A percentile compares a stretch with the other conserved stretches of the same genome.
phyloP scores from a whole-genome alignment of 2,797 vertebrate genomes.

The Ctenopoma multispine region DNA sequence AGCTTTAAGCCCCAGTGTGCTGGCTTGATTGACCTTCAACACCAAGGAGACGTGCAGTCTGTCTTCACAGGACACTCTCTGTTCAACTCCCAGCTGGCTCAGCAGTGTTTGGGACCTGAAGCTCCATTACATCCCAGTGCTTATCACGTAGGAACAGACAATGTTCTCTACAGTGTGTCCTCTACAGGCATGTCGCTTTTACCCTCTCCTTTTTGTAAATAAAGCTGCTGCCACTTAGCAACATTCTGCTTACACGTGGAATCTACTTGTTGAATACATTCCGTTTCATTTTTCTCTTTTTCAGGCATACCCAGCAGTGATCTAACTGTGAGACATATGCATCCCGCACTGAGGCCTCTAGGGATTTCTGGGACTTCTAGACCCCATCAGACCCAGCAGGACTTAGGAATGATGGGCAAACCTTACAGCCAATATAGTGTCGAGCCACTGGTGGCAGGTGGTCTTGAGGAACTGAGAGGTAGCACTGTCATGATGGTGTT shows the following conservation, averaged over 20 bases:
- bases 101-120: conserved; percentile 83
- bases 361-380: conserved; percentile 67
- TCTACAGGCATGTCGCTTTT: conserved; percentile 59
- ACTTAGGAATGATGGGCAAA: conserved; percentile 78
- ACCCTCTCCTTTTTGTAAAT: not conserved
- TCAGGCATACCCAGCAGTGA: conserved; percentile 66
- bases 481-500: conserved; percentile 48
- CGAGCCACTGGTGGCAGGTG: conserved; percentile 76
- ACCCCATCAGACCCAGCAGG: conserved; percentile 73
- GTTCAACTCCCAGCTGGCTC: conserved; percentile 80
- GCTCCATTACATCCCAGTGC: conserved; percentile 72
- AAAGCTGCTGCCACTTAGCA: not conserved
- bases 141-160: conserved; percentile 76
- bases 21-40: conserved; percentile 66
- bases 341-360: conserved; percentile 62
- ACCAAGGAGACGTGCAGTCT: conserved; percentile 74
- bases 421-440: conserved; percentile 73
- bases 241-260: not conserved
- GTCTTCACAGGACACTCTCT: conserved; percentile 78
- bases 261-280: not conserved
- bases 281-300: not conserved
- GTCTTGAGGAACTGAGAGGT: conserved; percentile 84
- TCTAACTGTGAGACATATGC: conserved; percentile 70
- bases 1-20: conserved; percentile 73
- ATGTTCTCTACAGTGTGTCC: conserved; percentile 74